phyloP scores from a whole-genome alignment of 2,113 vertebrate species.

The Oenanthe oenanthe region DNA sequence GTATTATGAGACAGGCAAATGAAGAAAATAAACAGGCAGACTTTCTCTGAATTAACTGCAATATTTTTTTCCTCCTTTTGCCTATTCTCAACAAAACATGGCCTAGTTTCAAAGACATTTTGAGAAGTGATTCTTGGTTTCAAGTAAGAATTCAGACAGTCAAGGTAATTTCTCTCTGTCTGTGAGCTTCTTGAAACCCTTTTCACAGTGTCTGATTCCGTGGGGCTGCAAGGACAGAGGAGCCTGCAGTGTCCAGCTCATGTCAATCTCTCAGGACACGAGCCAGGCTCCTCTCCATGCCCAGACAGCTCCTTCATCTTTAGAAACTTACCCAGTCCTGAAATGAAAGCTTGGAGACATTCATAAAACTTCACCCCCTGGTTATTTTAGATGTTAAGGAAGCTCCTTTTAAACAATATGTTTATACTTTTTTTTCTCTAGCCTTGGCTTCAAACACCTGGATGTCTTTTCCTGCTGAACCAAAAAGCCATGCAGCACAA shows the following conservation, averaged over 20 bases:
- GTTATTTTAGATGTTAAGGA: background rate
- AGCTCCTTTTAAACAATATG: background rate
- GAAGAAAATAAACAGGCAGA: background rate
- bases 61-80: background rate
- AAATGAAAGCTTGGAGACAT: background rate
- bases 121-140: background rate
- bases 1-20: background rate
- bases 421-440: background rate
- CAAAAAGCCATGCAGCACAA: background rate
- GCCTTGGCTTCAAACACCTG: background rate
- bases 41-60: background rate
- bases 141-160: background rate
- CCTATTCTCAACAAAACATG: background rate
- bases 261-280: background rate
- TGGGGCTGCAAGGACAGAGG: background rate
- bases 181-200: background rate
- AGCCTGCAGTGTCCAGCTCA: background rate
- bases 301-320: background rate
- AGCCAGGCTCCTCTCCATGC: background rate
- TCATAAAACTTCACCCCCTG: background rate
- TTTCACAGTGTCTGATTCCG: background rate
- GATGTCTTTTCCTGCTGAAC: background rate
- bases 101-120: background rate
- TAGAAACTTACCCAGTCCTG: background rate
- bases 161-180: background rate